phyloP scores from a whole-genome alignment of 2,113 vertebrate genomes.

The Beaufortia kweichowensis region DNA sequence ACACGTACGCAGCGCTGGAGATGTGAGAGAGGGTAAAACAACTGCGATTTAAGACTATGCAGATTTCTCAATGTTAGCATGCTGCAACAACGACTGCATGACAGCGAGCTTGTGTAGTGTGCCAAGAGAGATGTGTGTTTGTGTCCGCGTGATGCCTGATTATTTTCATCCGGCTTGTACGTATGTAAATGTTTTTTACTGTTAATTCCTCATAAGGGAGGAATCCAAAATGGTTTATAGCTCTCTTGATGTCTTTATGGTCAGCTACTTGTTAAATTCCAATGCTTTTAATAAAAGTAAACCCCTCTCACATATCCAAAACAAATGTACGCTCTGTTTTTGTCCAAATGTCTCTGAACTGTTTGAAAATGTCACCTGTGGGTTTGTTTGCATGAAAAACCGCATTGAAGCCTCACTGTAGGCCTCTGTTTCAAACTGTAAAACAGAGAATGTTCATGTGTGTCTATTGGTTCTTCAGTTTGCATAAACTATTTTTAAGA shows the following conservation, averaged over 20 bases:
- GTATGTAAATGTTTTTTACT: conserved; percentile 25
- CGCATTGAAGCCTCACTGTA: conserved; percentile 36
- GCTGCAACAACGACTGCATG: conserved; percentile 28
- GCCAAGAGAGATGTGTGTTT: not conserved
- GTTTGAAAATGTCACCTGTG: no score
- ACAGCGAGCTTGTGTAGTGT: conserved; percentile 17
- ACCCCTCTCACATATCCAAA: conserved; percentile 48
- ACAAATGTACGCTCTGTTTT: not conserved
- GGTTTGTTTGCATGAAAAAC: conserved; percentile 42
- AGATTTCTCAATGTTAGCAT: conserved; percentile 30
- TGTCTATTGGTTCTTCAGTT: conserved; percentile 14
- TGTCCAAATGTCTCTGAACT: conserved; percentile 2
- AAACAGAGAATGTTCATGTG: conserved; percentile 42
- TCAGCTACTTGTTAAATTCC: conserved; percentile 3
- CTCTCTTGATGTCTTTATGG: not conserved
- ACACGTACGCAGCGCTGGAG: conserved; percentile 13
- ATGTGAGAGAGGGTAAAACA: conserved; percentile 45
- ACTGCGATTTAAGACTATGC: not conserved
- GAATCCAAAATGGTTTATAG: conserved; percentile 35
- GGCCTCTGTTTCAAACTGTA: conserved; percentile 49
- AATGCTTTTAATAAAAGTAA: conserved; percentile 13
- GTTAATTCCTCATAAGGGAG: not conserved
- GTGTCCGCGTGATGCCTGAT: not conserved
- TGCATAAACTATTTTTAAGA: not conserved
- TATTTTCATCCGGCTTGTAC: conserved; percentile 11